Percentiles rank a stretch among this genome's conserved stretches.
Conservation (phyloP, 2,113 vertebrate species). For the Notothenia coriiceps region DNA sequence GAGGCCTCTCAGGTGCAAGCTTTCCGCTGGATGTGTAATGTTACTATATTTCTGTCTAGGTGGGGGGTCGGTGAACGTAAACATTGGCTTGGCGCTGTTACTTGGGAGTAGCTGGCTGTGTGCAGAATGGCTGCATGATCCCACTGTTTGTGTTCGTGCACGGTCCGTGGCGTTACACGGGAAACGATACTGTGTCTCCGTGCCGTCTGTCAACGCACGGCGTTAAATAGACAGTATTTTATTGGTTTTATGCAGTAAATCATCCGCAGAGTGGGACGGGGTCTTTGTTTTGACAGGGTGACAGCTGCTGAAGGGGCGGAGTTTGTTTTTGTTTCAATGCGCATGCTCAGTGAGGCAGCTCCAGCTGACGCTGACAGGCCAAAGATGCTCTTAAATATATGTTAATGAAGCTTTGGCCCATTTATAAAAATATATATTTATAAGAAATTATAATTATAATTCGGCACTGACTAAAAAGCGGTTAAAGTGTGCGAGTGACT, state of each 20-base stretch:
- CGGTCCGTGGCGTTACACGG: constrained; percentile 10
- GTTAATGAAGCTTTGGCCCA: background rate
- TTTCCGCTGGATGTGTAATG: constrained; percentile 32
- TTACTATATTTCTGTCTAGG: constrained; percentile 50
- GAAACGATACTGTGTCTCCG: constrained; percentile 18
- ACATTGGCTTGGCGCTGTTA: constrained; percentile 75
- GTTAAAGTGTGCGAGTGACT: background rate
- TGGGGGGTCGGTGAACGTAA: constrained; percentile 80
- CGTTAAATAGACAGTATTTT: constrained; percentile 22
- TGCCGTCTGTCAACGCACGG: constrained; percentile 8
- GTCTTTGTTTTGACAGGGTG: constrained; percentile 93
- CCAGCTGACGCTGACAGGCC: constrained; percentile 66
- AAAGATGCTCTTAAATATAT: background rate
- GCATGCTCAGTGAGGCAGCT: constrained; percentile 69
- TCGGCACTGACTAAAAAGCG: background rate
- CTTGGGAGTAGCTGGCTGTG: constrained; percentile 57
- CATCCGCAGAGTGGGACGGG: constrained; percentile 59
- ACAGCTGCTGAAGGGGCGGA: constrained; percentile 89
- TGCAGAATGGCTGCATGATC: constrained; percentile 18
- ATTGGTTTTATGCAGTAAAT: constrained; percentile 51
- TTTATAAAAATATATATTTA: background rate
- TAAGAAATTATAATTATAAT: too few species aligned
- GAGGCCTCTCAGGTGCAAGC: constrained; percentile 33
- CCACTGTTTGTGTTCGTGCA: constrained; percentile 2
- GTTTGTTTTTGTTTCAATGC: constrained; percentile 78